Evolutionary conservation across 2,888 invertebrate species (phyloP).

Genomic region (Myathropa florea): DNA sequence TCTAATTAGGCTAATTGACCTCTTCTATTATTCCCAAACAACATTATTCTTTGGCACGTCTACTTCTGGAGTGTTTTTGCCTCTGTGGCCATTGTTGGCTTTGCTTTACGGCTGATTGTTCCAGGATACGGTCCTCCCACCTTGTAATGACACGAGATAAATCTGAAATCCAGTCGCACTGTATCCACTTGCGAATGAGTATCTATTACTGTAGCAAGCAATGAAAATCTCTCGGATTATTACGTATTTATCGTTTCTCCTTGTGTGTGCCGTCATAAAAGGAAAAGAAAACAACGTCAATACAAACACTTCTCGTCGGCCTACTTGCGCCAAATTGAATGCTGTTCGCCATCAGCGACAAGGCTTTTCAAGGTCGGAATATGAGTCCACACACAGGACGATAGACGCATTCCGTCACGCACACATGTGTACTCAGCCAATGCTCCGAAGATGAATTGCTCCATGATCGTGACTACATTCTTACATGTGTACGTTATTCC

Average conservation of each 20-base stretch:
- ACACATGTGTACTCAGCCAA: background rate
- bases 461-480: background rate
- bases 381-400: no score
- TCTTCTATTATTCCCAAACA: background rate
- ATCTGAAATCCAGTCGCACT: background rate
- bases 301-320: background rate
- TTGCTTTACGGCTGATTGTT: background rate
- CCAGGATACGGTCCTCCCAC: background rate
- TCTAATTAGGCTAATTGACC: slow-evolving; percentile 30
- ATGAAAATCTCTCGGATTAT: slow-evolving; percentile 6
- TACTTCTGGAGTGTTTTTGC: background rate
- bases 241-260: slow-evolving; percentile 4
- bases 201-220: slow-evolving; percentile 1
- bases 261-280: background rate
- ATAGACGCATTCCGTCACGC: background rate
- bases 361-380: slow-evolving; percentile 3
- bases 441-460: background rate
- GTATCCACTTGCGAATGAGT: background rate
- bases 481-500: background rate
- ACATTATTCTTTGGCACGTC: background rate
- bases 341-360: slow-evolving; percentile 13
- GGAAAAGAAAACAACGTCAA: background rate
- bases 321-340: slow-evolving; percentile 16
- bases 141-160: background rate
- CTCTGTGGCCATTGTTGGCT: background rate